Conservation (phyloP, 2,113 vertebrate genomes). For the Plecotus auritus region DNA sequence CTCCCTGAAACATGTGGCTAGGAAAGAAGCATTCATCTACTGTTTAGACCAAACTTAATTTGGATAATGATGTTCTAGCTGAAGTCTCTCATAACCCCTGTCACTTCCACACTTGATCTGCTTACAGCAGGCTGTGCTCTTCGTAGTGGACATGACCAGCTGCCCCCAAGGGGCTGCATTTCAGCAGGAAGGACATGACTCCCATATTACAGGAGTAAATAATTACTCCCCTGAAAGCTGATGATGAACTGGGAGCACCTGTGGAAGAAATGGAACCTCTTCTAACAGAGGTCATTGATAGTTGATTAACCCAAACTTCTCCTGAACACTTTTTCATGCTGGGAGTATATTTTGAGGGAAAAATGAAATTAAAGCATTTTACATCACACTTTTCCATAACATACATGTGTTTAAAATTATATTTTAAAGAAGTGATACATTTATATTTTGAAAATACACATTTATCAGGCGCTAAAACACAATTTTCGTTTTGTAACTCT, state of each 20-base stretch:
- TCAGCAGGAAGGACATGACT: neutral
- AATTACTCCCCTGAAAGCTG: neutral
- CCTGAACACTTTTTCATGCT: neutral
- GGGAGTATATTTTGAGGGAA: neutral
- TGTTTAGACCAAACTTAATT: slow-evolving; percentile 55
- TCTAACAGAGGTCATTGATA: neutral
- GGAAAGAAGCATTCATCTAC: slow-evolving; percentile 25
- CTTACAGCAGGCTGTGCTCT: slow-evolving; percentile 37
- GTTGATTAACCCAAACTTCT: too few relatives aligned
- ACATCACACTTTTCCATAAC: neutral
- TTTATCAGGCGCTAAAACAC: neutral
- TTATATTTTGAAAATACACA: neutral
- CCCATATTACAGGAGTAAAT: neutral
- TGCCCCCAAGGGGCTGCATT: slow-evolving; percentile 28
- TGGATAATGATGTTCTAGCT: slow-evolving; percentile 55
- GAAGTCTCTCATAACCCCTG: slow-evolving; percentile 54
- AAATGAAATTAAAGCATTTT: neutral
- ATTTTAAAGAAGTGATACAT: neutral
- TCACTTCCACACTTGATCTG: slow-evolving; percentile 51
- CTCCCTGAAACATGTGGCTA: slow-evolving; percentile 8
- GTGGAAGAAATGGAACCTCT: neutral
- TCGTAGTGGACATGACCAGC: slow-evolving; percentile 48
- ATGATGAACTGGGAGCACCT: neutral
- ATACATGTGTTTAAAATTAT: neutral
- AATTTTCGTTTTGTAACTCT: neutral